Conservation (phyloP, 1,140 invertebrate genomes). For the Lepidurus arcticus region DNA sequence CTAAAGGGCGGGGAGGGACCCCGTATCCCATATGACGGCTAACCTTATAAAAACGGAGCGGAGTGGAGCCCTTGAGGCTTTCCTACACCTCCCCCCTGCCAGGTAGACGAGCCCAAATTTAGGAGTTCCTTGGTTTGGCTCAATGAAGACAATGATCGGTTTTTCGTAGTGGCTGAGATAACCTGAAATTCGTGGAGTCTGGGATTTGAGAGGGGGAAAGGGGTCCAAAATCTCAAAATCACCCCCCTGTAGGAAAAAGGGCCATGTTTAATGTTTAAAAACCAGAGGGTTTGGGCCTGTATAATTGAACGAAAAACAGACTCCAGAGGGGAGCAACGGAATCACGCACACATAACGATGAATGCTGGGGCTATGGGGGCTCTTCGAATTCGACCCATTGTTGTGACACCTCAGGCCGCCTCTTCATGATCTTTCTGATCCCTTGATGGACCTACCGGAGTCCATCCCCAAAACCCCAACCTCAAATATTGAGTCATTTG, state of each 20-base stretch:
- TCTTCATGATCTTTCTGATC: neutral
- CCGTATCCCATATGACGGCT: neutral
- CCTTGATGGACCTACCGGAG: neutral
- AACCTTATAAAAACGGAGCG: neutral
- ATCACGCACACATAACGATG: conserved; percentile 18
- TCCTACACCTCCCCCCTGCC: neutral
- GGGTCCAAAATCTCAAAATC: neutral
- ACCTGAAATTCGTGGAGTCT: neutral
- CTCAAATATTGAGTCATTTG: neutral
- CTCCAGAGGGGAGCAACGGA: conserved; percentile 1
- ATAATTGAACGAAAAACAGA: conserved; percentile 13
- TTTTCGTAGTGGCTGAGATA: neutral
- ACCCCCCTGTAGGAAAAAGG: neutral
- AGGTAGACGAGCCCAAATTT: neutral
- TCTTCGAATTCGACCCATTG: neutral
- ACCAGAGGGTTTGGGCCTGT: neutral
- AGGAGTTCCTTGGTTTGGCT: neutral
- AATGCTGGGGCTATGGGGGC: neutral
- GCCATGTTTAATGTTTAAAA: no score
- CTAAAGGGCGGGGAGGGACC: neutral
- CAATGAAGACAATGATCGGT: neutral
- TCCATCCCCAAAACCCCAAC: neutral
- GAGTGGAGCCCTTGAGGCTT: conserved; percentile 10
- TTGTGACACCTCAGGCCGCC: conserved; percentile 12
- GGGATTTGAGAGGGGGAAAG: neutral